These are phyloP conservation scores for Odontamblyopus lacepedii DNA, from an alignment of 2,797 vertebrate genomes.

Conservation along the genomic window DNA sequence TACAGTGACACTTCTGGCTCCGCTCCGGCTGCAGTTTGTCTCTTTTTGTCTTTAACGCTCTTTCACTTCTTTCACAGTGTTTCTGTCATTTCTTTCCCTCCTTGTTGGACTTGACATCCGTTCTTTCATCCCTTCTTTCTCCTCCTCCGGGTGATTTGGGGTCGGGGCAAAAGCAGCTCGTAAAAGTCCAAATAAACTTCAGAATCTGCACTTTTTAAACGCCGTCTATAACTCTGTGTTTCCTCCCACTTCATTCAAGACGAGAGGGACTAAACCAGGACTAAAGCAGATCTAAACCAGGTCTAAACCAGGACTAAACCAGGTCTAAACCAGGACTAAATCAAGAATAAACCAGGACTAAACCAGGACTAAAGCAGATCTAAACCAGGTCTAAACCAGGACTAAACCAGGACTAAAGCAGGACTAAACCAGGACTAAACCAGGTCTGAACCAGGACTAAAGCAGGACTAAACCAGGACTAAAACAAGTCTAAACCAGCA, in stretches of 20 bases:
- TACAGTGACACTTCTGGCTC: not conserved
- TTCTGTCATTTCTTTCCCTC: not conserved
- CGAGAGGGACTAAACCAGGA: too few relatives aligned
- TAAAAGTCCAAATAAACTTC: not conserved
- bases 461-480: not conserved
- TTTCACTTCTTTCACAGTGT: not conserved
- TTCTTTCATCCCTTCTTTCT: not conserved
- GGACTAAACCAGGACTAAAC: constrained; percentile 1
- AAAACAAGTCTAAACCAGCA: not conserved
- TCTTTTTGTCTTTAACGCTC: not conserved
- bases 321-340: not conserved
- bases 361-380: not conserved
- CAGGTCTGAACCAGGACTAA: not conserved
- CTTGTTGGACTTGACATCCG: not conserved
- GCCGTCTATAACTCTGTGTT: not conserved
- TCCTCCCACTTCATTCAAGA: not conserved
- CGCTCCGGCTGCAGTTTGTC: not conserved
- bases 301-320: not conserved
- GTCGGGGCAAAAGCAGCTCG: not conserved
- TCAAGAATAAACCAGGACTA: not conserved
- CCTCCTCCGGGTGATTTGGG: rapidly evolving
- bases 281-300: not conserved
- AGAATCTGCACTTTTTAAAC: not conserved
- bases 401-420: not conserved
- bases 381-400: not conserved